phyloP scores from a whole-genome alignment of 2,888 invertebrate species.

The Disparrhopalites patrizii region DNA sequence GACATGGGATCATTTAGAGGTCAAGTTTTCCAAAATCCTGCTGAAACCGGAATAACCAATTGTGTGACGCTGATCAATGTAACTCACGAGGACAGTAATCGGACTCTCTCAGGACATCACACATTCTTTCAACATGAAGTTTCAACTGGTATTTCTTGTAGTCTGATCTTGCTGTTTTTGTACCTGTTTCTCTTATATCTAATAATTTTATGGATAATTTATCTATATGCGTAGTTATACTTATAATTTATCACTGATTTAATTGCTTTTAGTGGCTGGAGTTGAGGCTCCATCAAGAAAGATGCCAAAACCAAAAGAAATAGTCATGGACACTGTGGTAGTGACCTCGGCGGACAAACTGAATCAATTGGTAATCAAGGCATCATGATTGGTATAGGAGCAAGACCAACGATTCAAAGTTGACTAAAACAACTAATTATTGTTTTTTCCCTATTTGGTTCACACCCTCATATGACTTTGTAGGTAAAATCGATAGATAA shows the following conservation, averaged over 20 bases:
- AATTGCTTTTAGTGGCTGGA: not conserved
- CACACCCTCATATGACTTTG: too few relatives aligned
- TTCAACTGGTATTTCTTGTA: not conserved
- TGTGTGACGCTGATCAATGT: constrained; percentile 3
- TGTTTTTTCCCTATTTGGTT: not conserved
- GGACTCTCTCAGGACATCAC: not conserved
- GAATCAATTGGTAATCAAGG: not conserved
- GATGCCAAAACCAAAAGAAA: not conserved
- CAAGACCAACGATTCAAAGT: too few relatives aligned
- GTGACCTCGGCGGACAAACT: not conserved
- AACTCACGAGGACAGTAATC: not conserved
- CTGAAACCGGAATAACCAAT: not conserved
- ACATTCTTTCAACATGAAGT: constrained; percentile 10
- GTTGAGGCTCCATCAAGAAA: not conserved
- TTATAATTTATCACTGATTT: not conserved
- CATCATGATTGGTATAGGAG: too few relatives aligned
- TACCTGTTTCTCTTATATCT: not conserved
- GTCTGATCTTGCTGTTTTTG: not conserved
- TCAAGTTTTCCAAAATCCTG: constrained; percentile 10
- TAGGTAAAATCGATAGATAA: not conserved
- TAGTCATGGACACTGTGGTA: constrained; percentile 1
- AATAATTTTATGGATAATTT: not conserved
- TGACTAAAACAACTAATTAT: not conserved
- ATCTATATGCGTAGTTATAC: not conserved
- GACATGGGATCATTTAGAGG: not conserved